Conservation (phyloP, 2,888 invertebrate genomes). For the Hemaris fuciformis region DNA sequence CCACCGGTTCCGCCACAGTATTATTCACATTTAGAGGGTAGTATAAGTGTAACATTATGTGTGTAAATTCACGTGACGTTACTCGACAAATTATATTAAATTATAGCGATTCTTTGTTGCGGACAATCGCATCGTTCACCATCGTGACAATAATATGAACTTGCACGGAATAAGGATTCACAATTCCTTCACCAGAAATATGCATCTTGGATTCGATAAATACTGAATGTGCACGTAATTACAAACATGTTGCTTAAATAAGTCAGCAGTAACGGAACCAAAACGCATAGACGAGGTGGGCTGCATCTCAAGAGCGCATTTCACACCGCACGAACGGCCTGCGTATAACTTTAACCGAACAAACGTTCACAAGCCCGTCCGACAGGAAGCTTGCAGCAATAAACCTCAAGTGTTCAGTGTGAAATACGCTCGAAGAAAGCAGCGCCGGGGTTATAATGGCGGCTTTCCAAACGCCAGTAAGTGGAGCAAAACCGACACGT, state of each 20-base stretch:
- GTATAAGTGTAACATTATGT: slow-evolving; percentile 17
- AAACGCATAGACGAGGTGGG: neutral
- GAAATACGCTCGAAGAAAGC: slow-evolving; percentile 10
- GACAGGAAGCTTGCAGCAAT: neutral
- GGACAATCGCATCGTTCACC: neutral
- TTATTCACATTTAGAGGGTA: slow-evolving; percentile 37
- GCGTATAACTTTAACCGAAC: neutral
- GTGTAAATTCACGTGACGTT: slow-evolving; percentile 2
- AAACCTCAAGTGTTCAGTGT: neutral
- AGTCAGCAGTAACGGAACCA: neutral
- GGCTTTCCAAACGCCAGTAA: slow-evolving; percentile 5
- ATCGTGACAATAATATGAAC: neutral
- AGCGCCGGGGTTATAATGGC: neutral
- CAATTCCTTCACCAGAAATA: neutral
- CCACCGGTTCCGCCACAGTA: slow-evolving; percentile 27
- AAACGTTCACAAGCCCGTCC: neutral
- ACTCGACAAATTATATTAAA: neutral
- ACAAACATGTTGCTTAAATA: neutral
- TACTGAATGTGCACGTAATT: neutral
- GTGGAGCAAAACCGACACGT: slow-evolving; percentile 8
- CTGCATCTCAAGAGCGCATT: neutral
- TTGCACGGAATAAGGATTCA: neutral
- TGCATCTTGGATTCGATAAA: neutral
- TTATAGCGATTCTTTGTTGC: neutral
- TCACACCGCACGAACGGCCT: neutral